These are phyloP conservation scores for Peromyscus aztecus DNA, from an alignment of 2,797 vertebrate genomes.

Conservation along the genomic window DNA sequence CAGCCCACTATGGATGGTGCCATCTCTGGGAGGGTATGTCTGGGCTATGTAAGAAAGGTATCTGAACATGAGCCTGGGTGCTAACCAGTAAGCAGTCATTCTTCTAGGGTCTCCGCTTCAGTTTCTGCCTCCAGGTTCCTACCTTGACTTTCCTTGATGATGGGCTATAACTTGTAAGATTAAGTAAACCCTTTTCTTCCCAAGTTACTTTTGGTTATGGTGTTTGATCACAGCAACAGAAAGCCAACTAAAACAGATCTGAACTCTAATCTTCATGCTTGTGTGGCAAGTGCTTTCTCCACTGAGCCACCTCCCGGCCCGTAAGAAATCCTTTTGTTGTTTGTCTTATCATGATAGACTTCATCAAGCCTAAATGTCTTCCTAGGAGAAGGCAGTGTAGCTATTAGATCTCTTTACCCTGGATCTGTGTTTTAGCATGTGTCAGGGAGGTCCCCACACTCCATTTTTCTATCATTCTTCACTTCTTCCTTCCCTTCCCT, in stretches of 20 bases:
- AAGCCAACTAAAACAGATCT: background rate
- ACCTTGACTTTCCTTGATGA: background rate
- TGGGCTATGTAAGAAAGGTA: background rate
- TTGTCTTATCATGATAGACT: background rate
- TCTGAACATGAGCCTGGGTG: background rate
- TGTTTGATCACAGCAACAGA: background rate
- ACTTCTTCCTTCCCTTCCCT: background rate
- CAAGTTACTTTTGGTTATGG: background rate
- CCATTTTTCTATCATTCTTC: background rate
- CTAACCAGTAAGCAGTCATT: background rate
- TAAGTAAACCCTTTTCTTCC: background rate
- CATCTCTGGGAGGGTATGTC: background rate
- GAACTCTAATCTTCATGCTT: background rate
- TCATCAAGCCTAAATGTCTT: background rate
- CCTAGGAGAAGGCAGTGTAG: background rate
- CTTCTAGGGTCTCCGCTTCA: background rate
- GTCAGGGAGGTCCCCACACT: background rate
- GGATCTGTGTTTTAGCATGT: background rate
- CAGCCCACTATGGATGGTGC: background rate
- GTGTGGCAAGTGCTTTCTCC: background rate
- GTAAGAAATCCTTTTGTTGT: background rate
- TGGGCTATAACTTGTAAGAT: background rate
- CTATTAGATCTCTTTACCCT: background rate
- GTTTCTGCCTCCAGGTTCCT: background rate
- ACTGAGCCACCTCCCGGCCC: background rate